Conservation (phyloP, 2,113 vertebrate genomes). For the Lophochroa leadbeateri region DNA sequence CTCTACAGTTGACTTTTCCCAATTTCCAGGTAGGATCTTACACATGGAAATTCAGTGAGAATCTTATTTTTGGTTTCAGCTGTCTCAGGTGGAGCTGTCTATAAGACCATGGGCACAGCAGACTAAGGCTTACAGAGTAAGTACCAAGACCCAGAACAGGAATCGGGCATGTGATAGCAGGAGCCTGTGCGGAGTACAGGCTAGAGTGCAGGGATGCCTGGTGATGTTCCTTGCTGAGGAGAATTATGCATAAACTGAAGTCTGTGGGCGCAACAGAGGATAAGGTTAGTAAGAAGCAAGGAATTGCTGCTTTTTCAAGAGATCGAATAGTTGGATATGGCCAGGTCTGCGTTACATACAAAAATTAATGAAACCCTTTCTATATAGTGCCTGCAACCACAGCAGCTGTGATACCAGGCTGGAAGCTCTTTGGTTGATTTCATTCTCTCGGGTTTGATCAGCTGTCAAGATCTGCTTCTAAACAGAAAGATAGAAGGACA, state of each 20-base stretch:
- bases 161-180: neutral
- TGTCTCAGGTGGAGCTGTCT: neutral
- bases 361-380: neutral
- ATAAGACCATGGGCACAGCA: neutral
- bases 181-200: neutral
- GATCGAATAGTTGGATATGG: neutral
- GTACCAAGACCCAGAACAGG: neutral
- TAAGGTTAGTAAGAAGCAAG: neutral
- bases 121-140: neutral
- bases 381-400: neutral
- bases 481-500: neutral
- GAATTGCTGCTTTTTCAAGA: neutral
- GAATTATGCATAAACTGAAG: neutral
- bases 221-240: neutral
- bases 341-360: neutral
- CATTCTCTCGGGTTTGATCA: neutral
- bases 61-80: neutral
- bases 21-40: neutral
- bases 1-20: neutral
- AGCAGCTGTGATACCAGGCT: neutral
- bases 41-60: rapidly evolving
- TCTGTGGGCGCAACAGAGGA: neutral
- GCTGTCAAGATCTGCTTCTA: neutral
- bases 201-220: rapidly evolving
- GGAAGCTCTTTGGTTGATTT: neutral